These are phyloP conservation scores for Lytechinus pictus DNA, from an alignment of 35 echinoderm and acorn worm genomes.

Conservation along the genomic window DNA sequence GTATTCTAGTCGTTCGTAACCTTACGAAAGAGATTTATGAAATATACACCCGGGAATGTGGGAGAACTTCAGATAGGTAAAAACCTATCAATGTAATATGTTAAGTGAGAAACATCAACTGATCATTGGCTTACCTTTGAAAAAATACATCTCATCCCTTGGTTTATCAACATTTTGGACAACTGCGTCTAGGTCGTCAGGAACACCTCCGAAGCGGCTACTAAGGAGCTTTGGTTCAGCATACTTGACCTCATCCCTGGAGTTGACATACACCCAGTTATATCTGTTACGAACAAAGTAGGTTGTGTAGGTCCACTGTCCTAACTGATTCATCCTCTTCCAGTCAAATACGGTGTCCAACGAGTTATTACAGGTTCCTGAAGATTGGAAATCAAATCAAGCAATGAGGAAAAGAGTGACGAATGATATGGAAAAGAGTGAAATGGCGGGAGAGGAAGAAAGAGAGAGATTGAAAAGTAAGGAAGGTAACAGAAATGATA, in stretches of 20 bases:
- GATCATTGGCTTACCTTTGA: constrained; percentile 69
- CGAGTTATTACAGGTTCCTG: constrained; percentile 67
- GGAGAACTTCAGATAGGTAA: no score
- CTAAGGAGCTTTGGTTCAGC: constrained; percentile 59
- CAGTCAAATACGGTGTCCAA: constrained; percentile 87
- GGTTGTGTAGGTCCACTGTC: constrained; percentile 63
- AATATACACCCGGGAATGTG: no score
- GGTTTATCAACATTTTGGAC: constrained; percentile 68
- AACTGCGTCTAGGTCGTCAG: constrained; percentile 72
- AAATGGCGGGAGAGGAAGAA: background rate
- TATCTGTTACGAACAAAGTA: constrained; percentile 70
- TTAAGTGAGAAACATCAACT: background rate
- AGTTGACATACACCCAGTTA: constrained; percentile 83
- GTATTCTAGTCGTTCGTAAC: no score
- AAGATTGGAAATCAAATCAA: background rate
- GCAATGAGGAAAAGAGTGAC: no score
- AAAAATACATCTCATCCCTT: constrained; percentile 79
- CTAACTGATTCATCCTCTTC: constrained; percentile 44
- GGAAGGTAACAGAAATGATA: no score
- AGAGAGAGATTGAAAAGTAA: background rate
- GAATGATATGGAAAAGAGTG: background rate
- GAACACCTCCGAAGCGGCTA: constrained; percentile 55
- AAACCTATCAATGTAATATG: no score
- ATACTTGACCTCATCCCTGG: constrained; percentile 50
- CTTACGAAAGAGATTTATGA: no score